Evolutionary conservation across 2,797 vertebrate genomes (phyloP), one percentile per base, ranked within the genome.

Genomic region (Falco rusticolus): DNA sequence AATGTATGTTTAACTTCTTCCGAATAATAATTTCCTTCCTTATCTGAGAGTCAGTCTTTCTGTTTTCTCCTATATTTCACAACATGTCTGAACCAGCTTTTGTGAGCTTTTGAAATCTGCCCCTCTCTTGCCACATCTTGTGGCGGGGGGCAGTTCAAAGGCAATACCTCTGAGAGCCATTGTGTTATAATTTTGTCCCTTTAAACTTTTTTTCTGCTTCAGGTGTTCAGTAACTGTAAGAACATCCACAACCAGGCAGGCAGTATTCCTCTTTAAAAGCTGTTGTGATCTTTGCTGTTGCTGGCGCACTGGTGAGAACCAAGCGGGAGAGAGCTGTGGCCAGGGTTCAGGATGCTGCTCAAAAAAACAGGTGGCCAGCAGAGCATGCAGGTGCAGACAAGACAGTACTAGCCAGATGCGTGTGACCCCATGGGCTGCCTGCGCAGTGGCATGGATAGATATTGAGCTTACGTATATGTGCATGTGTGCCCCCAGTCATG

Each of bases 321-420:
- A n/a, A 7, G 9, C 18, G 0, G 21, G 22, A 57, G 18, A 64
- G 45, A 47, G n/a, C 57, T 66, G 14, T 69, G 56, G 34, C 47
- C 26, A 11, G 70, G 53, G 17, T 29, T 93, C 37, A 43, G 60
- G 56, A 21, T 37, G 39, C 63, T 71, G 48, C 41, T 65, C n/a
- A 2, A 6, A 26, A 45, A n/a, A n/a, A 31, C 34, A 71, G 4
- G 29, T 11, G 47, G 7, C 43, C 1, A 2, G n/a, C 29, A 11
- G 33, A 71, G 15, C 0, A 0, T 28, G 29, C 5, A 33, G n/a
- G 33, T 57, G 19, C 1, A 6, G 51, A 20, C 11, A 17, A 43
- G 25, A 31, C 12, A 4, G 33, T 29, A 28, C 34, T 19, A 33
- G 25, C 56, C 13, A 16, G 45, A 22, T 17, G 26, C 0, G 2